Conservation (phyloP, 2,113 vertebrate genomes). For the Mastomys natalensis region DNA sequence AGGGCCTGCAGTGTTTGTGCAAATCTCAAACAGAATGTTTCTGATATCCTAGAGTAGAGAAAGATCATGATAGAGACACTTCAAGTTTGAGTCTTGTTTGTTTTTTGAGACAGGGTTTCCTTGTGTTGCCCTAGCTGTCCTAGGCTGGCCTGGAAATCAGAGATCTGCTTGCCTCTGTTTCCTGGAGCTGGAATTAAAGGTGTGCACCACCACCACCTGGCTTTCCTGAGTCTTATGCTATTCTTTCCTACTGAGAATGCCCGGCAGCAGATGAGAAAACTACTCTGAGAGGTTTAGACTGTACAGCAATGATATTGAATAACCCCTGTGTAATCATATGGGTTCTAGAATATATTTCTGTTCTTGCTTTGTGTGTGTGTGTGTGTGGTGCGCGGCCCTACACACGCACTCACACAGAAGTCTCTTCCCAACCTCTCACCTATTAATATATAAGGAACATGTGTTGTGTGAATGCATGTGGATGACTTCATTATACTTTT, state of each 20-base stretch:
- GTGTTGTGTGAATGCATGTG: neutral
- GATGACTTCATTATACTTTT: neutral
- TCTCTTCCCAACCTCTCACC: neutral
- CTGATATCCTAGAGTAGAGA: neutral
- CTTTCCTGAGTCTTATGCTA: neutral
- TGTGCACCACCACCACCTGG: neutral
- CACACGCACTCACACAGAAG: fast-evolving
- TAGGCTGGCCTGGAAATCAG: neutral
- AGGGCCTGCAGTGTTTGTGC: neutral
- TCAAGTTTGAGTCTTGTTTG: neutral
- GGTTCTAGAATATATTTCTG: neutral
- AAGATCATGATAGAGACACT: neutral
- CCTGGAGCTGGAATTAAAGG: neutral
- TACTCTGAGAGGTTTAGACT: neutral
- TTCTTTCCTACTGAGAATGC: neutral
- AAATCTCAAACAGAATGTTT: neutral
- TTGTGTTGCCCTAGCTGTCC: neutral
- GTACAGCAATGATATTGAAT: neutral
- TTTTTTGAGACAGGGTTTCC: neutral
- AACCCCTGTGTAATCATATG: neutral
- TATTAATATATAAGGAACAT: neutral
- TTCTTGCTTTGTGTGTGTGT: neutral
- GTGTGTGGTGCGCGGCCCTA: neutral
- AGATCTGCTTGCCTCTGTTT: neutral
- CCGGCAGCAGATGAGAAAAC: neutral